Base-by-base conservation (phyloP, 2,888 invertebrate species). In the Seira sanloemensis region DNA sequence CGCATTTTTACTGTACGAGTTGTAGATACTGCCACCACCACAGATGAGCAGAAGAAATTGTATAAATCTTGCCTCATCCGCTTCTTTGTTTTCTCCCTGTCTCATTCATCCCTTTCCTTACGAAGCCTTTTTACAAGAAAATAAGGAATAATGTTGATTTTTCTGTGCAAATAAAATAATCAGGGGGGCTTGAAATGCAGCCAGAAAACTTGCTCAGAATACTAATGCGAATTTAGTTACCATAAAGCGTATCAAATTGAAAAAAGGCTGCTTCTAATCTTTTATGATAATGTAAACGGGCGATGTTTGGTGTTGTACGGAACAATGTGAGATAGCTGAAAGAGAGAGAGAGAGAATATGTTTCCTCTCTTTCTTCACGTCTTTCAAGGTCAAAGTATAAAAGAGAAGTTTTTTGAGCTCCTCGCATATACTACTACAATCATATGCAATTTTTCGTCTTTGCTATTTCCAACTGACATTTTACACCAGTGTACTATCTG, bases 311-410 rank as follows among this genome's bases (percentile, higher is more conserved):
- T 50, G 50, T 50, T 50, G 50, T 50, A 50, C n/a, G 12, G 50
- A 50, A 50, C 50, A 50, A 50, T 50, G 50, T 12, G 50, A 50
- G 50, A n/a, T n/a, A n/a, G n/a, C n/a, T n/a, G n/a, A n/a, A n/a
- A n/a, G n/a, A n/a, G n/a, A n/a, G n/a, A n/a, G n/a, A n/a, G 37
- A 37, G 12, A 50, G n/a, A 50, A 50, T 7, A 50, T 50, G 50
- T 50, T 50, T 50, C 50, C 50, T 50, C 50, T 50, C 50, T 37
- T 74, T 58, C 46, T 75, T 67, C 75, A 75, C 24, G 67, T 75
- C 50, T 23, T 75, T 75, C 75, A 75, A 75, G 75, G 75, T 75
- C 75, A 75, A 75, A 50, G 50, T 50, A 50, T 50, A 50, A 50
- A n/a, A 65, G 65, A 23, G 23, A n/a, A 26, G 24, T 58, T 66